These are phyloP conservation scores for Netelia fuscicornis DNA, from an alignment of 2,888 invertebrate genomes.

Conservation along the genomic window DNA sequence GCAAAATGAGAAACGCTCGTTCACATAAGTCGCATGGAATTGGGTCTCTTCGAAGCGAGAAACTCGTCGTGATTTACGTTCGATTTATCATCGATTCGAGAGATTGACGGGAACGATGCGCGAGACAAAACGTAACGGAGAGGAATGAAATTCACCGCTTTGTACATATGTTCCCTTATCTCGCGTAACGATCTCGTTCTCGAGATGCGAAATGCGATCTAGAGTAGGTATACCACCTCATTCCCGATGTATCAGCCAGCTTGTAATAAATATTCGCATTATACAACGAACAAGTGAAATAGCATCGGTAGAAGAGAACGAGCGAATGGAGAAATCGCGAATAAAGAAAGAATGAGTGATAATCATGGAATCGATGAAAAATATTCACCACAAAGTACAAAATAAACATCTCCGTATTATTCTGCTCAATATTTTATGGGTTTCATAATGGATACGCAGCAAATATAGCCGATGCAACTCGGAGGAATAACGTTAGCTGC, in stretches of 20 bases:
- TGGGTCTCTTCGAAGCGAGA: conserved; percentile 21
- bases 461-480: no score
- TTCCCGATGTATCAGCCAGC: not conserved
- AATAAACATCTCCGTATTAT: no score
- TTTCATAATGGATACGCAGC: no score
- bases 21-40: conserved; percentile 9
- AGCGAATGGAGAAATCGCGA: not conserved
- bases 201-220: conserved; percentile 5
- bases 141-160: not conserved
- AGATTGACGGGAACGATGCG: conserved; percentile 1
- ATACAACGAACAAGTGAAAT: conserved; percentile 16
- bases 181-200: conserved; percentile 34
- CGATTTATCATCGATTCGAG: conserved; percentile 18
- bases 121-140: conserved; percentile 1
- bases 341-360: no score
- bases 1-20: not conserved
- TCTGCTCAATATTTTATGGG: no score
- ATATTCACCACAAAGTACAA: no score
- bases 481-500: no score
- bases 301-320: not conserved
- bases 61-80: conserved; percentile 10
- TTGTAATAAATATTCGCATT: not conserved
- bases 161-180: conserved; percentile 32
- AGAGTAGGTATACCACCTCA: not conserved
- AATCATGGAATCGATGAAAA: no score